Percentiles rank a stretch among this genome's conserved stretches.
Evolutionary conservation across 2,888 invertebrate species (phyloP).

Genomic region (Sinodicranocentrus sp.): DNA sequence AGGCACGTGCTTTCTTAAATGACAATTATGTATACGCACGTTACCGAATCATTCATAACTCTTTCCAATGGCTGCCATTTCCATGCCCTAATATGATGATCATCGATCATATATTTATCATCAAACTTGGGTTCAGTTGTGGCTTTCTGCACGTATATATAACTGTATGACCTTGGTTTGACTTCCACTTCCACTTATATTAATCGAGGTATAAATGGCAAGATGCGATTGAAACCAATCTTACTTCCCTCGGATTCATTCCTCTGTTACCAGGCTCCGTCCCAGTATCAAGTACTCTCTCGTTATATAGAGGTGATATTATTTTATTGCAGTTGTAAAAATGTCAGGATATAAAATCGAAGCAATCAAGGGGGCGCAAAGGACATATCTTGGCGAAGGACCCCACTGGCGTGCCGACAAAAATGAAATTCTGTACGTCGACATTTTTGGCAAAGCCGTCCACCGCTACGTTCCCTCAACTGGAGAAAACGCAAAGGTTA

Average conservation of each 20-base stretch:
- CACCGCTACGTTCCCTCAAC: conserved; percentile 72
- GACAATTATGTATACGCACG: too few relatives aligned
- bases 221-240: neutral
- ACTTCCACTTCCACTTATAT: neutral
- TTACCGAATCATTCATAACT: too few relatives aligned
- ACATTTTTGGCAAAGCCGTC: conserved; percentile 74
- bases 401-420: conserved; percentile 73
- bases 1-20: too few relatives aligned
- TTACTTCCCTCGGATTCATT: neutral
- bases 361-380: conserved; percentile 60
- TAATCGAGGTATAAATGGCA: conserved; percentile 24
- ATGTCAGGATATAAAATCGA: conserved; percentile 63
- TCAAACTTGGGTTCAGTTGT: too few relatives aligned
- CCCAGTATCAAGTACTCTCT: neutral
- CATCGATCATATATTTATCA: too few relatives aligned
- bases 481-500: conserved; percentile 67
- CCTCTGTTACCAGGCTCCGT: neutral
- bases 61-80: too few relatives aligned
- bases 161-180: conserved; percentile 24
- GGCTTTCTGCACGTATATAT: neutral
- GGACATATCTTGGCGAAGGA: conserved; percentile 72
- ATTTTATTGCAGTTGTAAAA: neutral
- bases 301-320: neutral
- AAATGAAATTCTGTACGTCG: conserved; percentile 74
- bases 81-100: too few relatives aligned